Percentiles rank a stretch among this genome's conserved stretches.
These are phyloP conservation scores for Origma solitaria DNA, from an alignment of 2,113 vertebrate genomes.

Conservation along the genomic window DNA sequence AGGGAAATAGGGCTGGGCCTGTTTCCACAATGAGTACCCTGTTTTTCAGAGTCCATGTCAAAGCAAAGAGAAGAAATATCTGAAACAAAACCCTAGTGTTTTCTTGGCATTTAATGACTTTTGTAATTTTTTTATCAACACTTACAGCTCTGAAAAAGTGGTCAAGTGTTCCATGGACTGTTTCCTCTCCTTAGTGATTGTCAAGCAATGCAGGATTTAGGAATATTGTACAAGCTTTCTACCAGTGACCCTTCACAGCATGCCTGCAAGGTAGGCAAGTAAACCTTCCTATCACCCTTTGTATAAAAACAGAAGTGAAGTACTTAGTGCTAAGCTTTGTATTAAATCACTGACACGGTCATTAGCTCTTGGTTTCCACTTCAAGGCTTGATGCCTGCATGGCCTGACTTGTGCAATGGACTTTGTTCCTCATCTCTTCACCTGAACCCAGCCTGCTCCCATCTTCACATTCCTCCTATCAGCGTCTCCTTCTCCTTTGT, in stretches of 20 bases:
- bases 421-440: background rate
- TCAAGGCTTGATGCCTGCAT: background rate
- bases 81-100: background rate
- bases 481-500: background rate
- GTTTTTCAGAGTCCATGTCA: background rate
- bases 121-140: background rate
- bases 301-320: background rate
- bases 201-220: background rate
- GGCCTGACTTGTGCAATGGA: background rate
- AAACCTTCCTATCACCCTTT: background rate
- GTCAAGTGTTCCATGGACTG: background rate
- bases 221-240: background rate
- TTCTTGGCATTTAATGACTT: background rate
- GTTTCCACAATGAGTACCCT: background rate
- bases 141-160: background rate
- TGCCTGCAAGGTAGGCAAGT: background rate
- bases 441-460: background rate
- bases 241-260: background rate
- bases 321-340: background rate
- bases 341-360: background rate
- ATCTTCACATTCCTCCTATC: background rate
- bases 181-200: constrained; percentile 13
- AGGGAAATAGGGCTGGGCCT: background rate
- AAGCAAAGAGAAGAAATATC: background rate
- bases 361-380: background rate